Base-by-base conservation (phyloP, 2,113 vertebrate species). In the Leptobrachium ailaonicum region DNA sequence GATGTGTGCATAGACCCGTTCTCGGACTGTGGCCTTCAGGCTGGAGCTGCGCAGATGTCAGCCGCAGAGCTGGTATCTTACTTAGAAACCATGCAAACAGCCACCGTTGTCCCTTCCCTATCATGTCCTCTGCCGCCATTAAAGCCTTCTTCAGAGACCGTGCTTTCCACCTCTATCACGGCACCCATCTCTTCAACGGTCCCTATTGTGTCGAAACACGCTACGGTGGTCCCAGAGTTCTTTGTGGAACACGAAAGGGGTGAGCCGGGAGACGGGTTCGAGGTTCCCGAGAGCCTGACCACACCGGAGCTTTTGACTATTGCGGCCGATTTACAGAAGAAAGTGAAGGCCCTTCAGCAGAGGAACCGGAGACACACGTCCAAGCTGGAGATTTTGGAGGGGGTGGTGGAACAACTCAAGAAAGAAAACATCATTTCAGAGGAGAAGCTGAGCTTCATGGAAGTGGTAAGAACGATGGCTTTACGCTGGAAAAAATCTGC, bases 331-430 rank as follows among this genome's bases (percentile, higher is more conserved):
- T 86, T 95, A 10, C 94, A 93, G 87, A 88, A 84, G 67, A 92
- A 91, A 64, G 93, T 94, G 45, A 90, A 83, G 50, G 85, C 91
- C 12, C 86, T 94, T 53, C 92, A 95, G 88, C 88, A 89, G 84
- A 82, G 90, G 3, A 93, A 92, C 2, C 85, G 90, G 5, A 84
- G 87, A 7, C 93, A 94, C 84, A 86, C 90, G 73, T 90, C 91
- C 41, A 93, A 93, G 50, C 83, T 95, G 2, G 82, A 86, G 43
- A 89, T 88, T 0, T 86, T 96, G 88, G 93, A 95, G 72, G 91
- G 79, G 66, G 85, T 92, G 0, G 90, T 91, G 3, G 83, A 82
- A 82, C 93, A 92, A 84, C 88, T 95, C 73, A 80, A 82, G 2
- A 85, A 86, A 0, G 88, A 85, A 74, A 92, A 92, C 85, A 71